Percentiles rank a stretch among this genome's conserved stretches.
phyloP scores from a whole-genome alignment of 1,140 invertebrate species.

The Cotesia vestalis region DNA sequence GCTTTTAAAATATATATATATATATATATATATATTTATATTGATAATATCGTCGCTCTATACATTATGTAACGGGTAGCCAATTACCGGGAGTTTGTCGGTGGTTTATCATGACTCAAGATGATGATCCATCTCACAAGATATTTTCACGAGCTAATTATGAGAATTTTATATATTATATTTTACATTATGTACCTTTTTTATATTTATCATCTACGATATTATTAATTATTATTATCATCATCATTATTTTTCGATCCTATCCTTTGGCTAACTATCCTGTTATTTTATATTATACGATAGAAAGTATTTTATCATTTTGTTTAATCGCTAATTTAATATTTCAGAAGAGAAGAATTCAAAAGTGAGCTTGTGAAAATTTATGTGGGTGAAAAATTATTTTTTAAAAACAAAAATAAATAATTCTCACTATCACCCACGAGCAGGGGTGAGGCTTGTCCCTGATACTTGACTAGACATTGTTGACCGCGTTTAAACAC shows the following conservation, averaged over 20 bases:
- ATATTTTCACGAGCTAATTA: slow-evolving; percentile 21
- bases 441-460: slow-evolving; percentile 19
- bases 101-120: slow-evolving; percentile 28
- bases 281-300: no score
- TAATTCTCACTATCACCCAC: slow-evolving; percentile 23
- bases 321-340: neutral
- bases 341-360: neutral
- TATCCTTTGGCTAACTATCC: no score
- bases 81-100: slow-evolving; percentile 34
- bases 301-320: neutral
- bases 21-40: slow-evolving; percentile 6
- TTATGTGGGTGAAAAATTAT: slow-evolving; percentile 13
- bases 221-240: no score
- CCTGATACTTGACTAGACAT: slow-evolving; percentile 14
- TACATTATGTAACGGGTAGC: slow-evolving; percentile 36
- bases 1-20: neutral
- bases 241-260: no score
- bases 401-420: slow-evolving; percentile 8
- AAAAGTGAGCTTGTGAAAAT: no score
- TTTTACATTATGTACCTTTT: neutral
- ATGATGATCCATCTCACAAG: neutral
- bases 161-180: neutral
- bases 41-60: slow-evolving; percentile 34
- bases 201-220: no score
- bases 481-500: slow-evolving; percentile 28